phyloP scores from a whole-genome alignment of 1,140 invertebrate genomes.

The Caenorhabditis brenneri region DNA sequence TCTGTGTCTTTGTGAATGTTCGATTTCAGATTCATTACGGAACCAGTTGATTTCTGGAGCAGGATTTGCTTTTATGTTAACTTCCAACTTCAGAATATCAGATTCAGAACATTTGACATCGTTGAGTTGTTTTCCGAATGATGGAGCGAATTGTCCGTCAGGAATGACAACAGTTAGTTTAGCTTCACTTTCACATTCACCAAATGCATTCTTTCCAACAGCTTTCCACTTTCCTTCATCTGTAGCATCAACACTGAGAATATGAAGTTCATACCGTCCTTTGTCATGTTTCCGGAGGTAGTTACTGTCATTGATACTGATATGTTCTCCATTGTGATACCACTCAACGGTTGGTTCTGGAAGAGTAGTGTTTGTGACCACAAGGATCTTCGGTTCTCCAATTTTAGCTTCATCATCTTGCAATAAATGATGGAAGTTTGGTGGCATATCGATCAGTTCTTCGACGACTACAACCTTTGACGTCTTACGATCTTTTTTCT shows the following conservation, averaged over 20 bases:
- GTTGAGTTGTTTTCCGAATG: conserved; percentile 52
- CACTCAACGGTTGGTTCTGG: conserved; percentile 58
- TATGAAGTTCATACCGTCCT: conserved; percentile 63
- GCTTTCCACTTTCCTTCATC: conserved; percentile 61
- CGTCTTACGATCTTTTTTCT: conserved; percentile 46
- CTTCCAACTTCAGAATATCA: conserved; percentile 60
- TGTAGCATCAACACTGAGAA: conserved; percentile 52
- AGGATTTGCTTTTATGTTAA: conserved; percentile 50
- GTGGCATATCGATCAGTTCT: conserved; percentile 46
- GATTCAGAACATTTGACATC: conserved; percentile 50
- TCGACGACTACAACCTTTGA: conserved; percentile 22
- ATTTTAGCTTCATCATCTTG: conserved; percentile 50
- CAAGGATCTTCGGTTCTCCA: conserved; percentile 54
- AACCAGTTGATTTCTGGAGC: conserved; percentile 60
- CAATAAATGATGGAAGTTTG: conserved; percentile 57
- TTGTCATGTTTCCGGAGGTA: conserved; percentile 55
- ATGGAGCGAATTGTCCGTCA: conserved; percentile 44
- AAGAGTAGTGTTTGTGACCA: conserved; percentile 60
- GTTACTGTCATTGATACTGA: conserved; percentile 51
- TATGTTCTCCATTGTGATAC: conserved; percentile 53
- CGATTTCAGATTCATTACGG: conserved; percentile 56
- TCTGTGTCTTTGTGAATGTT: conserved; percentile 56
- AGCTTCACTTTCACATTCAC: conserved; percentile 59
- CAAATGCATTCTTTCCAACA: conserved; percentile 61
- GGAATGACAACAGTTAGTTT: conserved; percentile 50